These are phyloP conservation scores for Pseudopodoces humilis DNA, from an alignment of 2,113 vertebrate genomes.

Conservation along the genomic window DNA sequence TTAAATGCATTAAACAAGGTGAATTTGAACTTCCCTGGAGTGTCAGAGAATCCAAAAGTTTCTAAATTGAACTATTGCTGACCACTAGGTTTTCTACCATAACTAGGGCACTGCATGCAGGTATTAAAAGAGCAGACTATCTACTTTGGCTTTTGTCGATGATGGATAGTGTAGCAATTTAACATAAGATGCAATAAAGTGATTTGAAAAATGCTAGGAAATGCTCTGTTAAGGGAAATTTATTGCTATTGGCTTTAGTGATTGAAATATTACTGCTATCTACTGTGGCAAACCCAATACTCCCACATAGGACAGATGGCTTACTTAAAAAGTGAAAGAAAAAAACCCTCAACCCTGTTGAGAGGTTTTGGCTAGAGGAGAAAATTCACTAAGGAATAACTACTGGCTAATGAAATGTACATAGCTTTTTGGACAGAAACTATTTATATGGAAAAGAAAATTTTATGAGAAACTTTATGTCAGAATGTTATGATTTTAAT, in stretches of 20 bases:
- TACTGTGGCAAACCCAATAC: background rate
- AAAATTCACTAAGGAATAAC: background rate
- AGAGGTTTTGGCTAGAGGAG: background rate
- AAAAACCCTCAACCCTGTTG: background rate
- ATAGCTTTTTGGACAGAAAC: background rate
- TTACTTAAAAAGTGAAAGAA: slow-evolving; percentile 20
- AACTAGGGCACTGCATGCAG: background rate
- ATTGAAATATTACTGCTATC: background rate
- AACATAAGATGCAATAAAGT: background rate
- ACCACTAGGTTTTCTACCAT: background rate
- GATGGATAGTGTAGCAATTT: background rate
- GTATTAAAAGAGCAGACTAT: background rate
- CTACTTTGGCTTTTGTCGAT: background rate
- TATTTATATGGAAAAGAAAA: background rate
- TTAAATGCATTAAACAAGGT: background rate
- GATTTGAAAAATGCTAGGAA: background rate
- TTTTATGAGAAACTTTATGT: background rate
- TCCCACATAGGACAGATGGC: slow-evolving; percentile 7
- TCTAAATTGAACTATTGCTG: background rate
- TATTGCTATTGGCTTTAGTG: background rate
- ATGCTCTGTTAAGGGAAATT: background rate
- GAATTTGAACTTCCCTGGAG: background rate
- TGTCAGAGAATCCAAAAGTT: background rate
- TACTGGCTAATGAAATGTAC: background rate
- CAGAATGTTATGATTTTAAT: background rate